Conservation (phyloP, 2,888 invertebrate genomes). For the Seira sanloemensis region DNA sequence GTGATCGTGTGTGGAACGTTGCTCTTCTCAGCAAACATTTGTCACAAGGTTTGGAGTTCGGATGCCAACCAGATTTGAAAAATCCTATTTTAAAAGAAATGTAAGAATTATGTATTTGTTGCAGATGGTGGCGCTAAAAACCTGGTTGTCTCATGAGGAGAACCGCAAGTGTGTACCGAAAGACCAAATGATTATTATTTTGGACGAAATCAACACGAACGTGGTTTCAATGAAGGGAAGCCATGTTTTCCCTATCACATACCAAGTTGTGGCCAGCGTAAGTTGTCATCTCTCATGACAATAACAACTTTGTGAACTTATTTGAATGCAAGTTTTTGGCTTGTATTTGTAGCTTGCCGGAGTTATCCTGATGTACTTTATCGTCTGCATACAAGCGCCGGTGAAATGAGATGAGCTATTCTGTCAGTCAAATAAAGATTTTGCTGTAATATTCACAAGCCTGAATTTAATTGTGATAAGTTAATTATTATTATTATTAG, state of each 20-base stretch:
- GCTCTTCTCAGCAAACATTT: neutral
- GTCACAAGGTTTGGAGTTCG: neutral
- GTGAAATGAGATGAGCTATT: too few relatives aligned
- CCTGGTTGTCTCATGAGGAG: slow-evolving; percentile 5
- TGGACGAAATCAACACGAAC: slow-evolving; percentile 9
- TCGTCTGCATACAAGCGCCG: neutral
- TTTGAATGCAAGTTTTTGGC: neutral
- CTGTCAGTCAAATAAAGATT: too few relatives aligned
- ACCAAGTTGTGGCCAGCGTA: slow-evolving; percentile 21
- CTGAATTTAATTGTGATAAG: too few relatives aligned
- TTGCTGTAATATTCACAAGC: too few relatives aligned
- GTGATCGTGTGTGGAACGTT: neutral
- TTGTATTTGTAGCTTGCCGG: neutral
- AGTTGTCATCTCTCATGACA: neutral
- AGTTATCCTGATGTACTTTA: neutral
- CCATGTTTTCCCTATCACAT: slow-evolving; percentile 21
- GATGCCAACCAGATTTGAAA: too few relatives aligned
- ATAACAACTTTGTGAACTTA: neutral
- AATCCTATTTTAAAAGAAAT: too few relatives aligned
- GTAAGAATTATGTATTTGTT: too few relatives aligned
- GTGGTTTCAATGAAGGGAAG: neutral
- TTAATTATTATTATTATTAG: too few relatives aligned
- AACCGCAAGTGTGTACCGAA: neutral
- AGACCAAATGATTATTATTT: neutral
- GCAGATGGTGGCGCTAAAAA: neutral